These are phyloP conservation scores for Bombus breviceps DNA, from an alignment of 1,140 invertebrate species.

Conservation along the genomic window DNA sequence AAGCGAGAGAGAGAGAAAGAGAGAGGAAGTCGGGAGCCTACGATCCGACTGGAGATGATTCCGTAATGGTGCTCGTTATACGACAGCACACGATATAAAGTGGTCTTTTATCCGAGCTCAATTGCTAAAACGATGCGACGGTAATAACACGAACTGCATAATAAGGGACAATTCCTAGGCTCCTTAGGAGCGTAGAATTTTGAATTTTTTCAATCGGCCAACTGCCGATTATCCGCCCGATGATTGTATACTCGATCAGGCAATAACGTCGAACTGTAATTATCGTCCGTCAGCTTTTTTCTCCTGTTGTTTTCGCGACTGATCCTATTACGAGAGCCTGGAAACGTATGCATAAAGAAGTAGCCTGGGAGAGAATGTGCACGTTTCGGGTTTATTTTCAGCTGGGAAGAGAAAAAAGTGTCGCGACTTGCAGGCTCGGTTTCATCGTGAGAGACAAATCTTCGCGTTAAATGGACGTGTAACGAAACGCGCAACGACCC, in stretches of 20 bases:
- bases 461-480: slow-evolving; percentile 48
- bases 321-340: not conserved
- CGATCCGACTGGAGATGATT: slow-evolving; percentile 21
- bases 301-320: not conserved
- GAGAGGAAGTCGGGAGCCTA: too few relatives aligned
- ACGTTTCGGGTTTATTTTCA: slow-evolving; percentile 21
- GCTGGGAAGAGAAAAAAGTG: not conserved
- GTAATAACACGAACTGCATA: slow-evolving; percentile 44
- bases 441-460: slow-evolving; percentile 46
- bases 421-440: slow-evolving; percentile 1
- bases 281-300: not conserved
- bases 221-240: not conserved
- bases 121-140: slow-evolving; percentile 35
- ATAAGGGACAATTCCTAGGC: slow-evolving; percentile 22
- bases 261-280: slow-evolving; percentile 14
- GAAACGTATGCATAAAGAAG: slow-evolving; percentile 31
- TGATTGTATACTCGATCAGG: slow-evolving; percentile 29
- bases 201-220: slow-evolving; percentile 12
- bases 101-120: slow-evolving; percentile 34
- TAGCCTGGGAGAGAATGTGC: not conserved
- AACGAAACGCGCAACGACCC: slow-evolving; percentile 37
- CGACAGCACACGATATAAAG: slow-evolving; percentile 27
- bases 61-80: slow-evolving; percentile 41
- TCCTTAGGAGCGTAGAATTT: not conserved
- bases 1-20: not conserved